phyloP scores from a whole-genome alignment of 2,888 invertebrate genomes.

The Aphelenchoides bicaudatus region DNA sequence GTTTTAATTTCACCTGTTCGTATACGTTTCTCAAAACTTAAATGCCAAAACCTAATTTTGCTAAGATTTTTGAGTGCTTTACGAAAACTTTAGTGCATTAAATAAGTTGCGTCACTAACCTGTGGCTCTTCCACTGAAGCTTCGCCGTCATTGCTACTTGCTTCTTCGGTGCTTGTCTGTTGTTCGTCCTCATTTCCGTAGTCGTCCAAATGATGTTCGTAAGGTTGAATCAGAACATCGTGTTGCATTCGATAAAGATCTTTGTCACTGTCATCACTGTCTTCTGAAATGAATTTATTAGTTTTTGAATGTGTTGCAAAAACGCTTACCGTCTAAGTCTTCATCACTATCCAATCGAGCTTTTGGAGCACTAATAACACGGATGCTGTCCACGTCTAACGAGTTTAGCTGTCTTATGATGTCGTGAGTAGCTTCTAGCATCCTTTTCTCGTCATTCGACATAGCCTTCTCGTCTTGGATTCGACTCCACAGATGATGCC shows the following conservation, averaged over 20 bases:
- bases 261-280: slow-evolving; percentile 13
- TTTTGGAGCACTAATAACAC: no score
- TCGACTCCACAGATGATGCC: slow-evolving; percentile 3
- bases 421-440: slow-evolving; percentile 12
- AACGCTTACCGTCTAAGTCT: no score
- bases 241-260: slow-evolving; percentile 9
- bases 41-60: no score
- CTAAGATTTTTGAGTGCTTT: no score
- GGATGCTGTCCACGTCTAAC: slow-evolving; percentile 1
- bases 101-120: no score
- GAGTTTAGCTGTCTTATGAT: slow-evolving; percentile 9
- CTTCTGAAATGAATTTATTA: no score
- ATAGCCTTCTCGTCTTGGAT: no score
- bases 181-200: slow-evolving; percentile 8
- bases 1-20: no score
- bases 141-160: slow-evolving; percentile 14
- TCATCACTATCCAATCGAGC: no score
- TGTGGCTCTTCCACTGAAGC: slow-evolving; percentile 8
- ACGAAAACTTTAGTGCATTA: no score
- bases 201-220: slow-evolving; percentile 8
- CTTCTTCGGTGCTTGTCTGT: slow-evolving; percentile 18
- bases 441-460: slow-evolving; percentile 7
- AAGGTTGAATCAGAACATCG: slow-evolving; percentile 5
- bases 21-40: no score
- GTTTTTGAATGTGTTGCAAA: no score